Evolutionary conservation across 2,113 vertebrate genomes (phyloP).

Genomic region (Siphamia tubifer): DNA sequence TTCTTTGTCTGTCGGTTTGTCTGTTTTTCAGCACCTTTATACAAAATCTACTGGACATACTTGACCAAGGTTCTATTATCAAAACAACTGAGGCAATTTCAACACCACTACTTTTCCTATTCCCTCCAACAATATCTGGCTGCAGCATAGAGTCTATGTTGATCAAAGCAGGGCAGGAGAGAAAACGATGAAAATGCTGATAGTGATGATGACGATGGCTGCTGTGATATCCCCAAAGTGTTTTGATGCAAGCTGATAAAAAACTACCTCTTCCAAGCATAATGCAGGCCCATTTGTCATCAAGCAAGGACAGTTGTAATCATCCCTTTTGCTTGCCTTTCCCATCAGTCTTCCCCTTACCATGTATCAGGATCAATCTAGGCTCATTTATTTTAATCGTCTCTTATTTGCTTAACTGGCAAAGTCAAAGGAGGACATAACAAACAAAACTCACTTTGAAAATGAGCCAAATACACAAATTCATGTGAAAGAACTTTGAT

Average conservation of each 20-base stretch:
- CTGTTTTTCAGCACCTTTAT: no score
- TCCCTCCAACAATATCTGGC: conserved; percentile 13
- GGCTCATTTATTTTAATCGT: conserved; percentile 86
- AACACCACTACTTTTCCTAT: conserved; percentile 1
- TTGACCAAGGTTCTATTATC: neutral
- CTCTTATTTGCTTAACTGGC: conserved; percentile 79
- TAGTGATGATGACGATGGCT: conserved; percentile 62
- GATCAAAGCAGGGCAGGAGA: conserved; percentile 9
- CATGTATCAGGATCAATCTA: conserved; percentile 83
- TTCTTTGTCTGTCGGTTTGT: no score
- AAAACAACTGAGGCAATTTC: conserved; percentile 17
- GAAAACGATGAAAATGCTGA: conserved; percentile 45
- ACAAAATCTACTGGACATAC: no score
- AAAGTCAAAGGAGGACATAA: conserved; percentile 78
- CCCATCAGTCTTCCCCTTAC: conserved; percentile 81
- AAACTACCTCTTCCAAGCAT: conserved; percentile 74
- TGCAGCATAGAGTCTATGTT: conserved; percentile 3
- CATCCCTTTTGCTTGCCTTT: conserved; percentile 74
- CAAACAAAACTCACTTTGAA: conserved; percentile 64
- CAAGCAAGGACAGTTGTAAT: conserved; percentile 83
- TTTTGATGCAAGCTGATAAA: conserved; percentile 82
- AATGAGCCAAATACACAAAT: conserved; percentile 43
- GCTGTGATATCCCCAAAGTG: conserved; percentile 69
- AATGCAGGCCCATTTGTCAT: conserved; percentile 84
- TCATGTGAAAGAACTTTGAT: no score